phyloP scores from a whole-genome alignment of 2,113 vertebrate species.

The Oryzias javanicus region DNA sequence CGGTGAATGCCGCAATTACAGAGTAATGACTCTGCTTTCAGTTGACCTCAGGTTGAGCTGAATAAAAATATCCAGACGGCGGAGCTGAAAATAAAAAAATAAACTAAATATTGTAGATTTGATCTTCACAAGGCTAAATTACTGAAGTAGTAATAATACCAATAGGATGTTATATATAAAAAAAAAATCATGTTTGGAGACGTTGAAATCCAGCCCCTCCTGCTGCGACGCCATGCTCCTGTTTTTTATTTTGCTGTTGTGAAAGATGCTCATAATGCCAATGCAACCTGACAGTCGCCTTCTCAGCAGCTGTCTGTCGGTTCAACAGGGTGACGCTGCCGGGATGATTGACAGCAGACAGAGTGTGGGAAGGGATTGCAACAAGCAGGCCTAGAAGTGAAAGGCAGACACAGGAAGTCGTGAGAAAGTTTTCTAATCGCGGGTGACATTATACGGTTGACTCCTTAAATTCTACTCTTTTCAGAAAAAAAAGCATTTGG shows the following conservation, averaged over 20 bases:
- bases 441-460: background rate
- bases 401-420: background rate
- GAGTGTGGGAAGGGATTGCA: background rate
- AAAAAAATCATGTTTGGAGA: too few relatives aligned
- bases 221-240: background rate
- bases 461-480: too few relatives aligned
- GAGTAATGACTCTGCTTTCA: constrained; percentile 4
- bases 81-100: background rate
- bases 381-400: background rate
- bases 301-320: background rate
- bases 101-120: background rate
- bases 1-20: constrained; percentile 2
- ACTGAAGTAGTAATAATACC: background rate
- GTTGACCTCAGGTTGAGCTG: constrained; percentile 1
- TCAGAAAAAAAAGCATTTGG: too few relatives aligned
- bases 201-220: too few relatives aligned
- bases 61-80: background rate
- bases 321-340: background rate
- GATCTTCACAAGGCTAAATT: background rate
- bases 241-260: constrained; percentile 3
- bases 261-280: constrained; percentile 1
- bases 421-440: background rate
- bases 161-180: too few relatives aligned
- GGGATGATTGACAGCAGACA: constrained; percentile 3
- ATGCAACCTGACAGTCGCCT: constrained; percentile 16